Evolutionary conservation across 2,888 invertebrate genomes (phyloP).

Genomic region (Arrhopalites spinosus): DNA sequence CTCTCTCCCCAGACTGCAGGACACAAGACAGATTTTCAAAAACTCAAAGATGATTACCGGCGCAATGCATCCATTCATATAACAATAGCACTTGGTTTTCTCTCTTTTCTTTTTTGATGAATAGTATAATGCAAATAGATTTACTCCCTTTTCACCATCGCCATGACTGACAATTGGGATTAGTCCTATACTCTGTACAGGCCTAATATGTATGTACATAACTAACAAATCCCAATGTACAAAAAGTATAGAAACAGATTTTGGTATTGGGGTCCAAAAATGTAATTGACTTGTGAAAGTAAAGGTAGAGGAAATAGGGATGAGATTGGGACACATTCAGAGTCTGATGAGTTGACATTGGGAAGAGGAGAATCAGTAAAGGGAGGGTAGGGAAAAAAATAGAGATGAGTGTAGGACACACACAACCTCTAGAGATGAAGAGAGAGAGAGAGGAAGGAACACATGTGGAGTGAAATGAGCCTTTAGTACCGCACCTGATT

Average conservation of each 20-base stretch:
- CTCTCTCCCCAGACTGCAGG: too few relatives aligned
- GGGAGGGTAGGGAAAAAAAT: neutral
- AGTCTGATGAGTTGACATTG: slow-evolving; percentile 14
- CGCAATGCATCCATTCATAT: too few relatives aligned
- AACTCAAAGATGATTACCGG: too few relatives aligned
- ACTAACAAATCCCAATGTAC: neutral
- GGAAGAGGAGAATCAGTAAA: neutral
- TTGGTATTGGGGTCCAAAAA: neutral
- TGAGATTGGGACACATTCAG: neutral
- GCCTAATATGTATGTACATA: neutral
- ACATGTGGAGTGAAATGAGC: slow-evolving; percentile 38
- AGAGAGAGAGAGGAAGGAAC: slow-evolving; percentile 31
- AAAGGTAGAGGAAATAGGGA: neutral
- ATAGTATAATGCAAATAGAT: too few relatives aligned
- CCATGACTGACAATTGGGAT: too few relatives aligned
- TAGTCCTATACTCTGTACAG: neutral
- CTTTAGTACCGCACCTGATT: slow-evolving; percentile 37
- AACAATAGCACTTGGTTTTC: too few relatives aligned
- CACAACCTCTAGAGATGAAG: slow-evolving; percentile 6
- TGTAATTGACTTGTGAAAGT: slow-evolving; percentile 4
- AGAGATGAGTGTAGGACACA: slow-evolving; percentile 4
- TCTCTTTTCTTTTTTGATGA: too few relatives aligned
- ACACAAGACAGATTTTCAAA: too few relatives aligned
- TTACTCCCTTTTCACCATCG: too few relatives aligned
- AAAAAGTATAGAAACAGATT: neutral